A percentile compares a stretch with the other conserved stretches of the same genome.
phyloP scores from a whole-genome alignment of 2,888 invertebrate species.

The Cantharis nigra region DNA sequence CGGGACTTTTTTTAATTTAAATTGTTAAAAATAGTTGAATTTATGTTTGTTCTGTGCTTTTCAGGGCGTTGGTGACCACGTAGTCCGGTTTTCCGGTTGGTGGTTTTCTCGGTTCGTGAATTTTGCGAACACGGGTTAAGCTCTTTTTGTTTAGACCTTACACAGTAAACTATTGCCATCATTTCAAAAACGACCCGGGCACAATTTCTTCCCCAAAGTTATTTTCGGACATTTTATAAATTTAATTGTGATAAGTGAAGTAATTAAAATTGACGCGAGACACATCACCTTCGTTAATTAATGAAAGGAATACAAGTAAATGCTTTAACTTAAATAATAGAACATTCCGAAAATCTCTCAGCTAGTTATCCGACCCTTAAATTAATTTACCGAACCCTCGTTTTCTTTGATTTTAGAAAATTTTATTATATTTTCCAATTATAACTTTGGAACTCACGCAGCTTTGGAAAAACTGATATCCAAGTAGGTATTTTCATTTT shows the following conservation, averaged over 20 bases:
- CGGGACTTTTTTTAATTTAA: not conserved
- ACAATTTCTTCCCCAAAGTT: not conserved
- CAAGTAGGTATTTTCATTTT: not conserved
- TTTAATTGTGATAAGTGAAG: not conserved
- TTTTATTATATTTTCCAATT: not conserved
- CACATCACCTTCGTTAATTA: not conserved
- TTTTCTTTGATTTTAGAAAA: not conserved
- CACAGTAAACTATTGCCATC: not conserved
- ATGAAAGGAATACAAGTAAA: not conserved
- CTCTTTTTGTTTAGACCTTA: not conserved
- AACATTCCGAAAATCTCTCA: not conserved
- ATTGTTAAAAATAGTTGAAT: not conserved
- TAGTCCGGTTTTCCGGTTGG: not conserved
- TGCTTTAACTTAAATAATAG: not conserved
- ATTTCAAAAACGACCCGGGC: not conserved
- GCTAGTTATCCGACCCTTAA: not conserved
- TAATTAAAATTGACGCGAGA: constrained; percentile 1
- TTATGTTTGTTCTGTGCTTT: not conserved
- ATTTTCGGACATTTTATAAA: not conserved
- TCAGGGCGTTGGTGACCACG: not conserved
- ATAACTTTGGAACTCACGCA: not conserved
- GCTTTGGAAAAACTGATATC: not conserved
- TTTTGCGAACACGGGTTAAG: not conserved
- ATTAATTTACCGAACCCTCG: not conserved
- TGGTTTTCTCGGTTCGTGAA: constrained; percentile 1